A percentile compares a stretch with the other conserved stretches of the same genome.
phyloP scores from a whole-genome alignment of 2,888 invertebrate genomes.

The Sinodicranocentrus sp. region DNA sequence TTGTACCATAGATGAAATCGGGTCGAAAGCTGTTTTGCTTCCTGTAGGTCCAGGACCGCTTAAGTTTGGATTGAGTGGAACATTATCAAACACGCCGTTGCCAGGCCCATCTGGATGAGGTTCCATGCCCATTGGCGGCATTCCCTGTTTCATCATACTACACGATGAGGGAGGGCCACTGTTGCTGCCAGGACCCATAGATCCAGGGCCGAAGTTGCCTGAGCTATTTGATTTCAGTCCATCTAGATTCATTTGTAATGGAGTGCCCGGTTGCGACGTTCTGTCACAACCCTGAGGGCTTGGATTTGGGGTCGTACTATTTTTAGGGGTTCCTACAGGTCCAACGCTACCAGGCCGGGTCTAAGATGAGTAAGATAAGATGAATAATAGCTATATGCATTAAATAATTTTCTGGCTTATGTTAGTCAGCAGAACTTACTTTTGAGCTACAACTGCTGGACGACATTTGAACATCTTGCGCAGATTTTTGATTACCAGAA shows the following conservation, averaged over 20 bases:
- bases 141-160: slow-evolving; percentile 75
- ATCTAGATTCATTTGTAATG: slow-evolving; percentile 76
- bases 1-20: slow-evolving; percentile 94
- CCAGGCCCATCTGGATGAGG: slow-evolving; percentile 78
- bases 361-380: slow-evolving; percentile 52
- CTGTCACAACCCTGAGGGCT: slow-evolving; percentile 76
- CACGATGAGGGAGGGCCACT: slow-evolving; percentile 70
- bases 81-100: slow-evolving; percentile 77
- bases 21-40: slow-evolving; percentile 85
- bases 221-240: slow-evolving; percentile 73
- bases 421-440: no score
- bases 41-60: slow-evolving; percentile 77
- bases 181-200: slow-evolving; percentile 61
- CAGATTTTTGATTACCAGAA: slow-evolving; percentile 76
- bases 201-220: slow-evolving; percentile 66
- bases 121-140: slow-evolving; percentile 74
- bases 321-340: slow-evolving; percentile 76
- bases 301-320: slow-evolving; percentile 76
- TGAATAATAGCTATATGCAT: no score
- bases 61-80: slow-evolving; percentile 78
- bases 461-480: slow-evolving; percentile 68
- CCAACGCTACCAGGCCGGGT: slow-evolving; percentile 76
- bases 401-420: no score
- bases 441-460: slow-evolving; percentile 73
- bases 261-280: slow-evolving; percentile 76